phyloP scores from a whole-genome alignment of 2,888 invertebrate species.

The Drosophila anceps region DNA sequence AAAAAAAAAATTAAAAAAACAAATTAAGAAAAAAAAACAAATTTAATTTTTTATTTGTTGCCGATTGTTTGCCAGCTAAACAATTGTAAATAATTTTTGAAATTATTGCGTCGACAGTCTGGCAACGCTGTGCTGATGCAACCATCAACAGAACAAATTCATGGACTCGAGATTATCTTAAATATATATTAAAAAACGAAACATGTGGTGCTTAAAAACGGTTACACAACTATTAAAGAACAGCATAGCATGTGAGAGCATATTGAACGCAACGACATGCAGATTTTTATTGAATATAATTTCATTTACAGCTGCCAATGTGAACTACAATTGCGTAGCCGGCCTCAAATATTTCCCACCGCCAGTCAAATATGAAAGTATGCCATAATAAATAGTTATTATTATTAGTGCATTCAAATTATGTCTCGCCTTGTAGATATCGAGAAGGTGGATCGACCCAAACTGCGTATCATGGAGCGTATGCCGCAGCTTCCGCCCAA shows the following conservation, averaged over 20 bases:
- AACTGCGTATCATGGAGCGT: conserved; percentile 90
- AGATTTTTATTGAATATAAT: conserved; percentile 14
- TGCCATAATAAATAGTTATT: background rate
- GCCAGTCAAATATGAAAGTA: conserved; percentile 86
- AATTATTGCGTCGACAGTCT: conserved; percentile 9
- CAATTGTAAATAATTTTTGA: background rate
- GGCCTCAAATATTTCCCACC: conserved; percentile 90
- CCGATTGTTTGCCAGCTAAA: too few relatives aligned
- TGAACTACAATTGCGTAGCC: conserved; percentile 65
- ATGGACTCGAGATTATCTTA: conserved; percentile 4
- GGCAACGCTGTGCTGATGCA: conserved; percentile 63
- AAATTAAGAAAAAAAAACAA: accelerated
- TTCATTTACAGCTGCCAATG: conserved; percentile 50
- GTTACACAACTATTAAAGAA: conserved; percentile 53
- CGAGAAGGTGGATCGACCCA: conserved; percentile 90
- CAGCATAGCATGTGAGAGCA: conserved; percentile 44
- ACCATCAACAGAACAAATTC: conserved; percentile 34
- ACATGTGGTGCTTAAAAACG: conserved; percentile 64
- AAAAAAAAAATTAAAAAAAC: background rate
- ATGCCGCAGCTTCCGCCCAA: conserved; percentile 89
- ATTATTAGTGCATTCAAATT: background rate
- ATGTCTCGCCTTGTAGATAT: conserved; percentile 86
- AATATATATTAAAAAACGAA: conserved; percentile 26
- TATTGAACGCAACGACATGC: background rate
- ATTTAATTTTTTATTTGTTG: background rate